Percentiles rank a stretch among this genome's conserved stretches.
phyloP scores from a whole-genome alignment of 2,113 vertebrate species.

The Vidua chalybeata region DNA sequence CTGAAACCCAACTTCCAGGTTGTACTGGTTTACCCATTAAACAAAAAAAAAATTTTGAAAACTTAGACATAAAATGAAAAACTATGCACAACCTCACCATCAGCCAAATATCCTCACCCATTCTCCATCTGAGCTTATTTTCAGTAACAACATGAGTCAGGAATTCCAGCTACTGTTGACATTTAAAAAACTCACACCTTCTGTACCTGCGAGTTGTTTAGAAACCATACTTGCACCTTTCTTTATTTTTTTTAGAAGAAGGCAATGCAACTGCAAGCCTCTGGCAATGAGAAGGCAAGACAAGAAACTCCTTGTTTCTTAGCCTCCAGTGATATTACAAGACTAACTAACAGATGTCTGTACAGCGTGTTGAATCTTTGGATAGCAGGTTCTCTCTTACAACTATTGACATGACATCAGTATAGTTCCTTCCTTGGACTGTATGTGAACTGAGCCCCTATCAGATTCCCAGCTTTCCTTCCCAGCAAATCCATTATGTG shows the following conservation, averaged over 20 bases:
- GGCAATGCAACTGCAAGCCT: not conserved
- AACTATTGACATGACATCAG: not conserved
- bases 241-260: not conserved
- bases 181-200: not conserved
- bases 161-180: not conserved
- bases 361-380: not conserved
- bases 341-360: not conserved
- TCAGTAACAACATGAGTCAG: not conserved
- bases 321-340: not conserved
- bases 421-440: not conserved
- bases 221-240: not conserved
- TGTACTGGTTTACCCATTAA: not conserved
- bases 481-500: not conserved
- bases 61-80: not conserved
- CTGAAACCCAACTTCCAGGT: not conserved
- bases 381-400: not conserved
- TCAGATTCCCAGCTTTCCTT: conserved; percentile 8
- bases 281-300: not conserved
- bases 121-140: not conserved
- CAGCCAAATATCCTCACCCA: not conserved
- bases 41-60: not conserved
- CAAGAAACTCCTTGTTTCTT: not conserved
- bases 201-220: not conserved
- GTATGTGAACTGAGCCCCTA: not conserved
- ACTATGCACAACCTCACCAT: not conserved